Evolutionary conservation across 2,113 vertebrate species (phyloP).

Genomic region (Maccullochella peelii): DNA sequence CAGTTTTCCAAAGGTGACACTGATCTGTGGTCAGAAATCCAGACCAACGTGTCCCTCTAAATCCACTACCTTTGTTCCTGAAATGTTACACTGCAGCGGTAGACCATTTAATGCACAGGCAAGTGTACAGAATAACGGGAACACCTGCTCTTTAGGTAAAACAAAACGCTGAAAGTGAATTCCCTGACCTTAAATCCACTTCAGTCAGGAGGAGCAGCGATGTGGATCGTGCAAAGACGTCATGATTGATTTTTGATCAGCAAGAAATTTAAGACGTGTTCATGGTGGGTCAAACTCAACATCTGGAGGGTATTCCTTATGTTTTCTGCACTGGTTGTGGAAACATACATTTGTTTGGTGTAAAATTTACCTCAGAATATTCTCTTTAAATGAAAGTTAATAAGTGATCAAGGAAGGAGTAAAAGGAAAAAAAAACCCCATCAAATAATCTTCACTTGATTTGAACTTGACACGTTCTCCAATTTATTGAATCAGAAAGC

Average conservation of each 20-base stretch:
- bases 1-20: slow-evolving; percentile 3
- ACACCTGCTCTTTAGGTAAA: slow-evolving; percentile 10
- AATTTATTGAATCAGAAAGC: slow-evolving; percentile 63
- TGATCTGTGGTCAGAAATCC: slow-evolving; percentile 7
- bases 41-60: background rate
- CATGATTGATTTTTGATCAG: background rate
- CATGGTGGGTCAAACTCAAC: background rate
- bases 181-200: slow-evolving; percentile 19
- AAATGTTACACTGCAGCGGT: slow-evolving; percentile 1
- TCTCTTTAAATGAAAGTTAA: background rate
- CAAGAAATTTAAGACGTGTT: background rate
- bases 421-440: no score
- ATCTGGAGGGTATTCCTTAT: background rate
- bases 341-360: background rate
- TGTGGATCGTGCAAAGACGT: slow-evolving; percentile 16
- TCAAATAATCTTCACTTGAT: background rate
- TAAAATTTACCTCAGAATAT: background rate
- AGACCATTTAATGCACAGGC: background rate
- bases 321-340: slow-evolving; percentile 2
- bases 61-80: slow-evolving; percentile 8
- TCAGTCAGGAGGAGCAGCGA: slow-evolving; percentile 1
- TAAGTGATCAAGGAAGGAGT: background rate
- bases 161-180: slow-evolving; percentile 6
- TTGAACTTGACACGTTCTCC: slow-evolving; percentile 44
- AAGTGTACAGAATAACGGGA: slow-evolving; percentile 33